Percentiles rank a stretch among this genome's conserved stretches.
Evolutionary conservation across 2,113 vertebrate genomes (phyloP).

Genomic region (Cyprinus carpio): DNA sequence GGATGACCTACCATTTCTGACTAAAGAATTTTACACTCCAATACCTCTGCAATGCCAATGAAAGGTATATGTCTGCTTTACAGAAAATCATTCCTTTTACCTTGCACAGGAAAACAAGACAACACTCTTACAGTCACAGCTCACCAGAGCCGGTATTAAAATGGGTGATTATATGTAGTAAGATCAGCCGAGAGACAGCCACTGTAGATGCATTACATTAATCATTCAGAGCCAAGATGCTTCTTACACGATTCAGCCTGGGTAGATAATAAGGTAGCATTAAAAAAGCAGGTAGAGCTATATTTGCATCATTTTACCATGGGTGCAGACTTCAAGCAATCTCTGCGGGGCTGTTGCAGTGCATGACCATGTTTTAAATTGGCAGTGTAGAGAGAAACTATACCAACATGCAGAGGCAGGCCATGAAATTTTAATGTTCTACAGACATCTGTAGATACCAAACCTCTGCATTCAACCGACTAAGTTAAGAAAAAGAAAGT

Average conservation of each 20-base stretch:
- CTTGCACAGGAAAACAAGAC: neutral
- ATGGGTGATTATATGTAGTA: neutral
- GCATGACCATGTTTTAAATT: slow-evolving; percentile 25
- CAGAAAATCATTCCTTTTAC: neutral
- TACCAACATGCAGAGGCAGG: slow-evolving; percentile 18
- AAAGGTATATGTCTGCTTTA: neutral
- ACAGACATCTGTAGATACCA: slow-evolving; percentile 31
- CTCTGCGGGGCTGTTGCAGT: slow-evolving; percentile 18
- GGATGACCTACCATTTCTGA: neutral
- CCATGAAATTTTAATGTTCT: slow-evolving; percentile 44
- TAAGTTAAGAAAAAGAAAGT: neutral
- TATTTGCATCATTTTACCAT: slow-evolving; percentile 36
- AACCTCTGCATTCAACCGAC: slow-evolving; percentile 1
- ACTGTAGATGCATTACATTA: slow-evolving; percentile 19
- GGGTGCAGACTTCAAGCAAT: slow-evolving; percentile 33
- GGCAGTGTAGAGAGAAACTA: slow-evolving; percentile 3
- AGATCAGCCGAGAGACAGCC: slow-evolving; percentile 1
- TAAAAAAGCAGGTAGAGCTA: slow-evolving; percentile 33
- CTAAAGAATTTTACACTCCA: neutral
- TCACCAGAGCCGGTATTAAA: neutral
- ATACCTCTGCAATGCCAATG: slow-evolving; percentile 5
- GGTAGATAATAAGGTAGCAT: neutral
- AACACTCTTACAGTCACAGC: slow-evolving; percentile 2
- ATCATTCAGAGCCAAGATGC: slow-evolving; percentile 6
- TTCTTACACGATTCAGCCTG: neutral